Percentiles rank a stretch among this genome's conserved stretches.
Evolutionary conservation across 2,113 vertebrate species (phyloP).

Genomic region (Prunella himalayana): DNA sequence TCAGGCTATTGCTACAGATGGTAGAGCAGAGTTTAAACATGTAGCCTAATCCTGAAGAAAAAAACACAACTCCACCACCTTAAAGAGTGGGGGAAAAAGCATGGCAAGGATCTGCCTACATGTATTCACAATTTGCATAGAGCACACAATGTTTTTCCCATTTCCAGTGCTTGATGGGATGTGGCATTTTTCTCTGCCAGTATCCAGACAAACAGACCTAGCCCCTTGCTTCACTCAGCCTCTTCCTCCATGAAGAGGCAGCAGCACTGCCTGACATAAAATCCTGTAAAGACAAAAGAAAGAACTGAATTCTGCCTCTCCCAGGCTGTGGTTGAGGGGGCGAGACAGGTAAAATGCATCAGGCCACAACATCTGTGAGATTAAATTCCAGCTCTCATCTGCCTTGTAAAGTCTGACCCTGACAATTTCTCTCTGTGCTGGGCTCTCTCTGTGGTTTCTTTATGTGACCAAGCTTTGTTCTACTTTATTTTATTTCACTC

Average conservation of each 20-base stretch:
- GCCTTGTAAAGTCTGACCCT: not conserved
- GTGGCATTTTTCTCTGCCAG: not conserved
- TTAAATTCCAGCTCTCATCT: not conserved
- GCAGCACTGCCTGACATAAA: not conserved
- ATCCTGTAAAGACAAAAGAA: not conserved
- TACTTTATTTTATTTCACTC: not conserved
- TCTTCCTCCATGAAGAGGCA: not conserved
- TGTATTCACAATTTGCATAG: not conserved
- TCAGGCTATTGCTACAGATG: not conserved
- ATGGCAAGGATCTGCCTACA: not conserved
- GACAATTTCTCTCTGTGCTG: not conserved
- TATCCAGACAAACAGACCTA: not conserved
- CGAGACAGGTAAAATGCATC: slow-evolving; percentile 19
- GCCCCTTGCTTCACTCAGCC: not conserved
- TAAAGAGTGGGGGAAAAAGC: accelerated
- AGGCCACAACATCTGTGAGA: not conserved
- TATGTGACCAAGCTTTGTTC: not conserved
- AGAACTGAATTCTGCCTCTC: not conserved
- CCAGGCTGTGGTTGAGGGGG: not conserved
- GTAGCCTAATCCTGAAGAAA: not conserved
- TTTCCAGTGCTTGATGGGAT: not conserved
- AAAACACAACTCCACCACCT: accelerated
- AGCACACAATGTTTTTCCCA: not conserved
- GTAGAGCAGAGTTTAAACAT: not conserved
- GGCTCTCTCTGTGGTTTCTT: not conserved